A percentile compares a stretch with the other conserved stretches of the same genome.
Conservation (phyloP, 1,140 invertebrate species). For the Atta texana region DNA sequence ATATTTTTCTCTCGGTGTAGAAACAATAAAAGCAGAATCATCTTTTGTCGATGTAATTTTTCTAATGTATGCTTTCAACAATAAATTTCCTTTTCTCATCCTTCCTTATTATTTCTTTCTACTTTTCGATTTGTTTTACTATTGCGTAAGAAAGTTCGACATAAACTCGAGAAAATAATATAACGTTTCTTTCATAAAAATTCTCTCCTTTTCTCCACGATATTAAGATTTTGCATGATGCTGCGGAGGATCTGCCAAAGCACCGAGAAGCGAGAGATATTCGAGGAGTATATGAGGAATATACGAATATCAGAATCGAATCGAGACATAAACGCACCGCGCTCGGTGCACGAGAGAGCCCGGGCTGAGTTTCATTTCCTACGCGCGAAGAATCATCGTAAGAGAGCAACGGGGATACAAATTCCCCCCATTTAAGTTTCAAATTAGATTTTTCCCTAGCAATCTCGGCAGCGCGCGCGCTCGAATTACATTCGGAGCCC, state of each 20-base stretch:
- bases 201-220: not conserved
- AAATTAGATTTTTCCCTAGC: conserved; percentile 76
- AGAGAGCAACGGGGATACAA: conserved; percentile 73
- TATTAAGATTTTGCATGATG: conserved; percentile 33
- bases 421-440: conserved; percentile 75
- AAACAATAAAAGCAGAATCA: not conserved
- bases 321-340: conserved; percentile 37
- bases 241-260: conserved; percentile 3
- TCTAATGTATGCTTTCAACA: not conserved
- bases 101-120: not conserved
- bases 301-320: conserved; percentile 53
- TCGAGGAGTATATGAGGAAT: conserved; percentile 6
- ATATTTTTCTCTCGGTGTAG: no score
- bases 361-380: conserved; percentile 70
- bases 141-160: not conserved
- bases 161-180: conserved; percentile 35
- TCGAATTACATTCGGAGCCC: conserved; percentile 66
- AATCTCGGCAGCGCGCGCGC: conserved; percentile 63
- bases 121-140: not conserved
- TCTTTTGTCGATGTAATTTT: not conserved
- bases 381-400: conserved; percentile 71
- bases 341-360: not conserved
- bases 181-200: not conserved
- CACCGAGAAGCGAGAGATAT: conserved; percentile 20
- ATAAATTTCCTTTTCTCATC: not conserved